Evolutionary conservation across 2,888 invertebrate genomes (phyloP), one percentile per base, ranked within the genome.

Genomic region (Pterostichus madidus): DNA sequence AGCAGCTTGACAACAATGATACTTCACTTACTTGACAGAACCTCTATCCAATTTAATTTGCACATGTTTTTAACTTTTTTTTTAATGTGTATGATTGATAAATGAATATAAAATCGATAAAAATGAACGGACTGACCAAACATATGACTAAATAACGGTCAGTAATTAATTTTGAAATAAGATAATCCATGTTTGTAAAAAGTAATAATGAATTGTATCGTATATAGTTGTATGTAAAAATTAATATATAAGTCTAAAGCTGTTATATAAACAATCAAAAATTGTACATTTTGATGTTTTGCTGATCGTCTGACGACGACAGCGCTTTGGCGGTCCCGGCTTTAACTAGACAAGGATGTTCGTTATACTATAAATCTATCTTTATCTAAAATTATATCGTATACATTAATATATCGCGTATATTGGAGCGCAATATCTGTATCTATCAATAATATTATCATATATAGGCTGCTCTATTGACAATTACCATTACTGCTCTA

Each of bases 261-360:
- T 75, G 49, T 52, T 75, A 17, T 52, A 75, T 52, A 75, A 35
- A 81, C 44, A 81, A 59, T 75, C 24, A 81, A 81, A 80, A 68
- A 75, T 24, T 49, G 39, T 46, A 81, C 59, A 73, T 71, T 53
- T 81, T 75, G 75, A 81, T 81, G 81, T 81, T 80, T 75, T 68
- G 81, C 81, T 81, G 59, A 17, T 73, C 80, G 80, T 80, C 44
- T 6, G 5, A 39, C 17, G 49, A 81, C 81, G 84, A 79, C 84
- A 84, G 82, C 82, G 78, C 78, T 82, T 78, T 81, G 76, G 84
- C 78, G 84, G 84, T 84, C 82, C 73, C 82, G 77, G 84, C 84
- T 84, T 84, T 84, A 84, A 84, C 73, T 84, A 84, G 84, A 80
- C 81, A 81, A 81, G 81, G 75, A 75, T 81, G 61, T 80, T 56